phyloP scores from a whole-genome alignment of 2,113 vertebrate genomes.

The Marmota monax region DNA sequence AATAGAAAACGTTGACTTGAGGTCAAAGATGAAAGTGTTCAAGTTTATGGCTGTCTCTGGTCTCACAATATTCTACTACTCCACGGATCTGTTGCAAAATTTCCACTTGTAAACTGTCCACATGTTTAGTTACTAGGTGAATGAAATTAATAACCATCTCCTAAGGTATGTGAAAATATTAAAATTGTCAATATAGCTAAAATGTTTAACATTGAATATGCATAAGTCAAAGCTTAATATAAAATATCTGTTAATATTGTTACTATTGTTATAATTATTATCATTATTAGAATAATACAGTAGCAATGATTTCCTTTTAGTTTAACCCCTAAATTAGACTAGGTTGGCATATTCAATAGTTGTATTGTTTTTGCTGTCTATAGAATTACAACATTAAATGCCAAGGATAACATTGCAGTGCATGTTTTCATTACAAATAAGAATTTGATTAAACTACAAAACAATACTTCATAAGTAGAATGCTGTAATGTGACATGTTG shows the following conservation, averaged over 20 bases:
- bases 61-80: not conserved
- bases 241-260: not conserved
- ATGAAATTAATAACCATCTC: not conserved
- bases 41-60: not conserved
- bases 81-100: not conserved
- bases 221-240: not conserved
- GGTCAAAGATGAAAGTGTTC: not conserved
- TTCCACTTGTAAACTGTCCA: not conserved
- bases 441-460: constrained; percentile 15
- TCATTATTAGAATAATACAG: not conserved
- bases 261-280: not conserved
- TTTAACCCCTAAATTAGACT: not conserved
- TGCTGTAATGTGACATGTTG: not conserved
- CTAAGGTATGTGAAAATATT: not conserved
- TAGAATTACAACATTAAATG: not conserved
- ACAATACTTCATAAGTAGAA: not conserved
- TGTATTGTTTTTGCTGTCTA: not conserved
- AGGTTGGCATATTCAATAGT: not conserved
- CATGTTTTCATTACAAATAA: not conserved
- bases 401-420: not conserved
- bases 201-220: not conserved
- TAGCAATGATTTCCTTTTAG: not conserved
- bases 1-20: not conserved
- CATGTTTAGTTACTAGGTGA: not conserved
- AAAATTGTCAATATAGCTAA: not conserved